These are phyloP conservation scores for Labrus mixtus DNA, from an alignment of 2,113 vertebrate species.

Conservation along the genomic window DNA sequence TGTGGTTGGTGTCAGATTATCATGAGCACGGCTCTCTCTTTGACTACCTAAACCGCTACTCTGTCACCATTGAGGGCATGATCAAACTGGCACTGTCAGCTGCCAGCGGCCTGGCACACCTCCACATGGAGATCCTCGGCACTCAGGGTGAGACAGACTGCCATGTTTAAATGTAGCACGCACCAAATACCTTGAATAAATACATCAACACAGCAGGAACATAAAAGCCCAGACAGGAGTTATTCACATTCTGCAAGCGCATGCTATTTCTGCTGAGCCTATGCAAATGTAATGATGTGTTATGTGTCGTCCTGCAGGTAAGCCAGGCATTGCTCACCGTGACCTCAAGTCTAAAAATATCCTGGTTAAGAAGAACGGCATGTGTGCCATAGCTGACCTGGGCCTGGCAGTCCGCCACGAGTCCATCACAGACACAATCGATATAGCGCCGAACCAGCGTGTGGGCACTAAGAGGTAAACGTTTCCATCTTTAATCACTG, in stretches of 20 bases:
- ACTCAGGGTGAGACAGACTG: conserved; percentile 89
- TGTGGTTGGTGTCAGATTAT: conserved; percentile 98
- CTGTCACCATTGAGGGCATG: conserved; percentile 96
- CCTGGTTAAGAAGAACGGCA: conserved; percentile 97
- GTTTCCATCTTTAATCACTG: not conserved
- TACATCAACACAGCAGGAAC: not conserved
- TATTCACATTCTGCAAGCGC: not conserved
- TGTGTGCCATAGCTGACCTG: conserved; percentile 96
- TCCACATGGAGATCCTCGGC: conserved; percentile 99
- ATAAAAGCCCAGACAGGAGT: not conserved
- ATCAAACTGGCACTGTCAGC: conserved; percentile 95
- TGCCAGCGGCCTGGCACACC: conserved; percentile 94
- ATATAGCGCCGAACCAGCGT: conserved; percentile 97
- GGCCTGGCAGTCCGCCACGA: conserved; percentile 97
- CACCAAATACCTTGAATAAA: not conserved
- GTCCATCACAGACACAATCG: conserved; percentile 95
- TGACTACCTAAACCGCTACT: conserved; percentile 97
- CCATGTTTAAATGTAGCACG: rapidly evolving
- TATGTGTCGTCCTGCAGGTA: conserved; percentile 82
- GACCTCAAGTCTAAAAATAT: conserved; percentile 99
- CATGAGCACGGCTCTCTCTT: conserved; percentile 97
- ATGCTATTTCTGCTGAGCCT: conserved; percentile 9
- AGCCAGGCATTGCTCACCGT: conserved; percentile 97
- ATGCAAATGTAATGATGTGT: conserved; percentile 10
- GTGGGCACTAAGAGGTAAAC: conserved; percentile 96